phyloP scores from a whole-genome alignment of 2,888 invertebrate genomes.

The Synanthedon tipuliformis region DNA sequence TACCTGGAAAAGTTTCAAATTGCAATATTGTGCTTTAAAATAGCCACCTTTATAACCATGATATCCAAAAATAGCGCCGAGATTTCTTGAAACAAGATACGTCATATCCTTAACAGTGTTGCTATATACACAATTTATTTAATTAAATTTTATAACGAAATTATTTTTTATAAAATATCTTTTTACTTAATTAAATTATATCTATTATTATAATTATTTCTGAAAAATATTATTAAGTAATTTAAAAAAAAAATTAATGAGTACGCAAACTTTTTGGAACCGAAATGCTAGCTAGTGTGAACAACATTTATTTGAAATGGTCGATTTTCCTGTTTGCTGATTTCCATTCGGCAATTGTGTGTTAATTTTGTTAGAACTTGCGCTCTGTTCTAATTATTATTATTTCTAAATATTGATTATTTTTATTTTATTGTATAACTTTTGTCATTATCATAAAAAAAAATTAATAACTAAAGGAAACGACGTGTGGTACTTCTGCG shows the following conservation, averaged over 20 bases:
- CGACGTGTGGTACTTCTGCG: conserved; percentile 81
- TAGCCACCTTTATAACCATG: conserved; percentile 39
- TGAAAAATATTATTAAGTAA: too few relatives aligned
- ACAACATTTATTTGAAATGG: conserved; percentile 53
- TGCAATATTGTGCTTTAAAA: conserved; percentile 64
- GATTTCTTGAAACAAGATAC: conserved; percentile 21
- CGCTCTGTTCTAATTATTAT: conserved; percentile 49
- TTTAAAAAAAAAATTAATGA: too few relatives aligned
- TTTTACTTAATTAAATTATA: too few relatives aligned
- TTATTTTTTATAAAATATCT: too few relatives aligned
- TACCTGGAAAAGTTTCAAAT: conserved; percentile 56
- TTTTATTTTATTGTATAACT: conserved; percentile 54
- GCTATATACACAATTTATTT: conserved; percentile 12
- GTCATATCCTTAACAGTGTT: conserved; percentile 48
- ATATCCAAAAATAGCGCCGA: conserved; percentile 65
- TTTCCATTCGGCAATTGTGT: conserved; percentile 60
- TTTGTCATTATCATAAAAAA: conserved; percentile 8
- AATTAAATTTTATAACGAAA: too few relatives aligned
- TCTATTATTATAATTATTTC: too few relatives aligned
- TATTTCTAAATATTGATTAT: conserved; percentile 61
- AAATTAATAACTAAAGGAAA: conserved; percentile 49
- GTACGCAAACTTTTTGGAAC: neutral
- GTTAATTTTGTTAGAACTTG: conserved; percentile 52
- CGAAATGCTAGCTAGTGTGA: conserved; percentile 36
- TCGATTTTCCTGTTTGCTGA: conserved; percentile 69